Evolutionary conservation across 2,888 invertebrate genomes (phyloP).

Genomic region (Eristalinus sepulchralis): DNA sequence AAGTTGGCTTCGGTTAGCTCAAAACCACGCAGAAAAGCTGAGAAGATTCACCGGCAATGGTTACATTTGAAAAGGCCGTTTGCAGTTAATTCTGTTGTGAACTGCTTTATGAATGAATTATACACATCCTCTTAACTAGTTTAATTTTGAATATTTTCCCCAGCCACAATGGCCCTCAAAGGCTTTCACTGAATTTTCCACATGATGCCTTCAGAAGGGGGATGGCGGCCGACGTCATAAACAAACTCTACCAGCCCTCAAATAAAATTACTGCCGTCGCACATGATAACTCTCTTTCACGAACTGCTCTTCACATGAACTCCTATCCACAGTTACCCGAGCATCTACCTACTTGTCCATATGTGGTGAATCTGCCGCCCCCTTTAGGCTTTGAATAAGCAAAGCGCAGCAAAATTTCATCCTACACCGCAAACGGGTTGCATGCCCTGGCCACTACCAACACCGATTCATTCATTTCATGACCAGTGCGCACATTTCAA

Average conservation of each 20-base stretch:
- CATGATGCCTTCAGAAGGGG: neutral
- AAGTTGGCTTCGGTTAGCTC: no score
- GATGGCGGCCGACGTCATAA: neutral
- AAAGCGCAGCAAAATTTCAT: slow-evolving; percentile 18
- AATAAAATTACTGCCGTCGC: neutral
- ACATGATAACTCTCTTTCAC: neutral
- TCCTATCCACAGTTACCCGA: neutral
- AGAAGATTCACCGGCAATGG: no score
- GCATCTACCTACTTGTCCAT: neutral
- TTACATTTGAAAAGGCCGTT: no score
- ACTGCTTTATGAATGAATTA: no score
- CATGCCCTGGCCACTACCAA: neutral
- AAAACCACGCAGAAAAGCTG: no score
- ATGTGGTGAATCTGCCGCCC: neutral
- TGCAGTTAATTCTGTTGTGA: neutral
- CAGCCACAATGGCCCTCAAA: neutral
- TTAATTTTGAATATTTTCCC: neutral
- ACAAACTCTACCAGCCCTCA: neutral
- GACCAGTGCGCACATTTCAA: neutral
- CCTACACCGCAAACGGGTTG: slow-evolving; percentile 11
- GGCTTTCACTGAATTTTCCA: neutral
- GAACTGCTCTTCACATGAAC: neutral
- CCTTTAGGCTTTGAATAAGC: neutral
- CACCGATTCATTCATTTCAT: neutral
- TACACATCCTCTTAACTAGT: neutral